Evolutionary conservation across 2,888 invertebrate genomes (phyloP).

Genomic region (Leuctra nigra): DNA sequence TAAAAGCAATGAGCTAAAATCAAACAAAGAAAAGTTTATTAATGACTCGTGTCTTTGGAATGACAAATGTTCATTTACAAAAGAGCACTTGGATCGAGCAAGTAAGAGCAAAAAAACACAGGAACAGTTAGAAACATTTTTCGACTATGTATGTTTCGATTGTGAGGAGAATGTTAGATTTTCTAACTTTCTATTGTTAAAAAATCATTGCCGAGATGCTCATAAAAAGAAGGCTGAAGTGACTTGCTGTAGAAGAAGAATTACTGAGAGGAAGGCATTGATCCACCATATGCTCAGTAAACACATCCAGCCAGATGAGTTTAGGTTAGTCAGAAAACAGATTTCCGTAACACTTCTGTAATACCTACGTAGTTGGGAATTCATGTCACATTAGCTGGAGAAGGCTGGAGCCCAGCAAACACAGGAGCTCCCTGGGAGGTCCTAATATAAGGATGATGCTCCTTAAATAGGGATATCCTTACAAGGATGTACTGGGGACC

Average conservation of each 20-base stretch:
- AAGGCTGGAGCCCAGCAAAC: too few species aligned
- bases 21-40: background rate
- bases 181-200: background rate
- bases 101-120: background rate
- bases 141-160: background rate
- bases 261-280: constrained; percentile 1
- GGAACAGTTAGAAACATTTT: background rate
- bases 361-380: too few species aligned
- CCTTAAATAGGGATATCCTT: too few species aligned
- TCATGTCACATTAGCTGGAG: too few species aligned
- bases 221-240: background rate
- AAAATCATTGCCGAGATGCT: background rate
- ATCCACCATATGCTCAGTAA: background rate
- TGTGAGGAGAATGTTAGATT: background rate
- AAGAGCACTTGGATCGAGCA: background rate
- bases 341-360: background rate
- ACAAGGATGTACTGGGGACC: too few species aligned
- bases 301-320: constrained; percentile 2
- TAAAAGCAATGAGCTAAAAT: background rate
- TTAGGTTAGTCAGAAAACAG: background rate
- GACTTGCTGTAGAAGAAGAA: background rate
- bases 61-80: background rate
- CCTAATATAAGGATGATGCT: too few species aligned
- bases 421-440: too few species aligned
- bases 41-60: background rate